These are phyloP conservation scores for Tinamus guttatus DNA, from an alignment of 2,113 vertebrate genomes.

Conservation along the genomic window DNA sequence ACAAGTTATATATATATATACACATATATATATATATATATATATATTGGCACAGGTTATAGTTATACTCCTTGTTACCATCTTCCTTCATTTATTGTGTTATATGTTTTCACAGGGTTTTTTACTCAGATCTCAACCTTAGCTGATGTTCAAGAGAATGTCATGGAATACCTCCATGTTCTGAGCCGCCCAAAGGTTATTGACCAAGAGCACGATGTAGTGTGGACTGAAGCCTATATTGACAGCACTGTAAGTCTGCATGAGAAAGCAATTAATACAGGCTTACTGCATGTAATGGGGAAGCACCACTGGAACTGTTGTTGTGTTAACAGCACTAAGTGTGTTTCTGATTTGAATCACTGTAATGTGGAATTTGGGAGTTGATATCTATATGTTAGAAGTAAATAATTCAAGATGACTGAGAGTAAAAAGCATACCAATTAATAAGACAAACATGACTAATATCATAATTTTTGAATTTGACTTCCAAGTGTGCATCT, in stretches of 20 bases:
- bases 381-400: neutral
- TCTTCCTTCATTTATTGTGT: neutral
- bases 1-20: too few species aligned
- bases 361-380: neutral
- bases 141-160: slow-evolving; percentile 97
- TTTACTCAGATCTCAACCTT: slow-evolving; percentile 98
- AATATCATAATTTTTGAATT: neutral
- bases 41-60: too few species aligned
- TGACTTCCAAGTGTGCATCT: neutral
- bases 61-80: neutral
- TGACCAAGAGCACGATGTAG: slow-evolving; percentile 94
- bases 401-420: neutral
- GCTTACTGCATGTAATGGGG: neutral
- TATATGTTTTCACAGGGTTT: slow-evolving; percentile 83
- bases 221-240: slow-evolving; percentile 98
- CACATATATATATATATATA: too few species aligned
- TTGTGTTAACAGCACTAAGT: neutral
- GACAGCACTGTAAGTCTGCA: slow-evolving; percentile 94
- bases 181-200: slow-evolving; percentile 98
- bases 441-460: neutral
- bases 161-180: slow-evolving; percentile 99
- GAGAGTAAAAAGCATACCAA: neutral
- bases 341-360: neutral
- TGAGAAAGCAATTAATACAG: neutral
- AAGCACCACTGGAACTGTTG: neutral